Evolutionary conservation across 2,888 invertebrate genomes (phyloP), one percentile per base, ranked within the genome.

Genomic region (Oasisia sp.): DNA sequence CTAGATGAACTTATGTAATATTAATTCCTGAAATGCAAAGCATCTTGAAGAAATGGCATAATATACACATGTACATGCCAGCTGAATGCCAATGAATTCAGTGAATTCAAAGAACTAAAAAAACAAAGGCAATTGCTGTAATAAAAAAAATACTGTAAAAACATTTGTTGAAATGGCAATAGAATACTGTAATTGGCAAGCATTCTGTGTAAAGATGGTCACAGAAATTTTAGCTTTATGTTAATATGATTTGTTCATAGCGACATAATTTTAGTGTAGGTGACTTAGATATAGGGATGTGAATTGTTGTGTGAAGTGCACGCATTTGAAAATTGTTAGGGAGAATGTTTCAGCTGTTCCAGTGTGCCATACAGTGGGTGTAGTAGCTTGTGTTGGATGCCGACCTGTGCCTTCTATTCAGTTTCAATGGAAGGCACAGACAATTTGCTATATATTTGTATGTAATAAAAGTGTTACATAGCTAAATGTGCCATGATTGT

Each of bases 321-420:
- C 5, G 1, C 27, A 19, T 27, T 74, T 19, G 50, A 50, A 50
- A 50, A 5, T 50, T 50, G 50, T 50, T 50, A 14, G 12, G 8
- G 50, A 50, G 9, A 50, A 50, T 50, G 74, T 74, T 74, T 19
- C 19, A 74, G 7, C 3, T 27, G 74, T 74, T 74, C n/a, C 27
- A 74, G 74, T 74, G 74, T 74, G 74, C 74, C 74, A 74, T 74
- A 74, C 74, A 74, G 27, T 74, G 74, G 50, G 74, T 19, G 74
- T 74, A 74, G 74, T 74, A 27, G 9, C 14, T 8, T 50, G 50
- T 50, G 50, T 50, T 50, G 50, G 14, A 50, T 50, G 14, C 50
- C 9, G 50, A 50, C 50, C 1, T 9, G 50, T 50, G 50, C 9
- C 14, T 12, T 50, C 50, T 50, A 50, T 14, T 50, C 14, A 14